Percentiles rank a stretch among this genome's conserved stretches.
These are phyloP conservation scores for Eupithecia insigniata DNA, from an alignment of 2,888 invertebrate genomes.

Conservation along the genomic window DNA sequence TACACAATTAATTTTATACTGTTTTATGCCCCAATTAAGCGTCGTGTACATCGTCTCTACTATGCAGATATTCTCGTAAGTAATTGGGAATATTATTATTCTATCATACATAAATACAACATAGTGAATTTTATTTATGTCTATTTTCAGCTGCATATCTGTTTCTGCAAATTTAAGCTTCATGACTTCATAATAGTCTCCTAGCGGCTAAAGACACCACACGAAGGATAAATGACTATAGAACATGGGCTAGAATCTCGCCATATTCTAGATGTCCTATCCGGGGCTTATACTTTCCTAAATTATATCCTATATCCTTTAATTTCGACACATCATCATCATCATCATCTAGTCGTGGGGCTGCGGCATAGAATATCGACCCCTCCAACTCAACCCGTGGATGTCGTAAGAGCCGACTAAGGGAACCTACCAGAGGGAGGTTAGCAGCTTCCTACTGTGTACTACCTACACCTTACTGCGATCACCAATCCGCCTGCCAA, in stretches of 20 bases:
- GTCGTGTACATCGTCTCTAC: not conserved
- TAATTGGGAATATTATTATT: not conserved
- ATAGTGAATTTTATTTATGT: not conserved
- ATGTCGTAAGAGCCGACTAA: no score
- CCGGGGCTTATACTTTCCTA: not conserved
- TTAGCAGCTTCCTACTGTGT: no score
- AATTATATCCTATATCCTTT: not conserved
- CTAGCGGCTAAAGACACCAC: not conserved
- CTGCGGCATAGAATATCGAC: no score
- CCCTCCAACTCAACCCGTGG: no score
- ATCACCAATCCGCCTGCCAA: no score
- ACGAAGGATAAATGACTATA: not conserved
- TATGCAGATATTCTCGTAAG: not conserved
- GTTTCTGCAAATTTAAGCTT: not conserved
- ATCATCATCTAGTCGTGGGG: no score
- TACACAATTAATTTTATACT: not conserved
- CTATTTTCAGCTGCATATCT: not conserved
- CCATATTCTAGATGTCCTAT: not conserved
- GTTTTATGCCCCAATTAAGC: not conserved
- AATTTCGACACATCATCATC: not conserved
- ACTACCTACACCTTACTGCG: no score
- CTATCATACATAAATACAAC: not conserved
- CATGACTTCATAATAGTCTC: not conserved
- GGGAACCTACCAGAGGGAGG: no score
- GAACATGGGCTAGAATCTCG: not conserved